Percentiles rank a stretch among this genome's conserved stretches.
Evolutionary conservation across 2,113 vertebrate species (phyloP).

Genomic region (Azemiops feae): DNA sequence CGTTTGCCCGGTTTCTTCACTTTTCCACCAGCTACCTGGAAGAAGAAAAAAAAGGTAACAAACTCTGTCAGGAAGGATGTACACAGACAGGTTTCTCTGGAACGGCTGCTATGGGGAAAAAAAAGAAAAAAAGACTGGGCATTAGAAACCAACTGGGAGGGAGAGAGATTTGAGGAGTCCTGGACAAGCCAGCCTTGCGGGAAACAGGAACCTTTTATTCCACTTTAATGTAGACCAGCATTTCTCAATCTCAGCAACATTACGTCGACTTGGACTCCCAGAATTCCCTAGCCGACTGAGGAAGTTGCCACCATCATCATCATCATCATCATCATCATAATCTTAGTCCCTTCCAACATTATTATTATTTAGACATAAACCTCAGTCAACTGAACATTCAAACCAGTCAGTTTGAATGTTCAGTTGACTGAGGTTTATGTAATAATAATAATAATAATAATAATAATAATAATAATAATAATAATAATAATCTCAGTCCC

Average conservation of each 20-base stretch:
- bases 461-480: too few species aligned
- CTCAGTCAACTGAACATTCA: too few species aligned
- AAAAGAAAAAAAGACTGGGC: not conserved
- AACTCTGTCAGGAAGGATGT: not conserved
- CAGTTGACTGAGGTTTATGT: too few species aligned
- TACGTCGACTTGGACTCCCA: not conserved
- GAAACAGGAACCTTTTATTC: not conserved
- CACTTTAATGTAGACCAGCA: not conserved
- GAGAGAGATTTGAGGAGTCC: not conserved
- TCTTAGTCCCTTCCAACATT: too few species aligned
- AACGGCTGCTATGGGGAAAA: not conserved
- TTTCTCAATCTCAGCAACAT: not conserved
- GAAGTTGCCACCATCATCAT: too few species aligned
- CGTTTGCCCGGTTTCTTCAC: slow-evolving; percentile 95
- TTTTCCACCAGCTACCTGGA: slow-evolving; percentile 87
- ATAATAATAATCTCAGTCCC: too few species aligned
- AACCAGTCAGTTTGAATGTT: too few species aligned
- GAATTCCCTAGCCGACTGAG: not conserved
- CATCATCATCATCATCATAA: too few species aligned
- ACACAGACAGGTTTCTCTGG: too few species aligned
- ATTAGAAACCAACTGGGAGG: not conserved
- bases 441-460: too few species aligned
- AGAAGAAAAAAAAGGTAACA: not conserved
- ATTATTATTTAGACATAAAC: too few species aligned
- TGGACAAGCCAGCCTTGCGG: not conserved